Base-by-base conservation (phyloP, 2,113 vertebrate genomes). In the Myotis davidii region DNA sequence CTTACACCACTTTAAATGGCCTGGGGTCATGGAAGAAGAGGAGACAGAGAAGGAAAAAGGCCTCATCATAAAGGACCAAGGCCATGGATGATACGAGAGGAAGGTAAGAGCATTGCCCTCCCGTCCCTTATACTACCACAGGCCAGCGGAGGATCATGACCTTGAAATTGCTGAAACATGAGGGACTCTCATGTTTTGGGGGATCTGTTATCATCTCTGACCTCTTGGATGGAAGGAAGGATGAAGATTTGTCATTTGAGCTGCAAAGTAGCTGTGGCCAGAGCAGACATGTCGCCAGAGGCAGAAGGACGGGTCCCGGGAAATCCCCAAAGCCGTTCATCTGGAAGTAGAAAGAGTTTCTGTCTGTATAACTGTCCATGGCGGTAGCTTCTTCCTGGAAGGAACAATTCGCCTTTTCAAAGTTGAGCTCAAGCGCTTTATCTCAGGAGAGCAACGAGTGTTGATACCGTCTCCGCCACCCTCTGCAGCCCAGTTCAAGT, bases 401-500 rank as follows among this genome's bases (percentile, higher is more conserved):
- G 32, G 20, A 54, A 76, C 18, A 37, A 39, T 54, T 88, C 27
- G 72, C 32, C 27, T 82, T 95, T 96, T 85, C 74, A 76, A 87
- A 84, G 25, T 81, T 37, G 34, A 87, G 48, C 13, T 56, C 8
- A 89, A 96, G 50, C 61, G 65, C 76, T 95, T 95, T 91, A 78
- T 73, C 65, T 88, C 82, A 52, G 64, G 69, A 92, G 48, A 69
- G 27, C 67, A 88, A 73, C 54, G 78, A 56, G 32, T 88, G 52
- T 37, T 90, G 92, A 95, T 94, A 86, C 93, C 70, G 92, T 39
- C 87, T 88, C 92, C 61, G 81, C 69, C 67, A 73, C 74, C 85
- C 94, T 96, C 76, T 94, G 77, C 54, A 94, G 77, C 88, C 86
- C 77, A 95, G 87, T 94, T 94, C 84, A 29, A 96, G 77, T 97